Base-by-base conservation (phyloP, 1,140 invertebrate genomes). In the Conus ventricosus region DNA sequence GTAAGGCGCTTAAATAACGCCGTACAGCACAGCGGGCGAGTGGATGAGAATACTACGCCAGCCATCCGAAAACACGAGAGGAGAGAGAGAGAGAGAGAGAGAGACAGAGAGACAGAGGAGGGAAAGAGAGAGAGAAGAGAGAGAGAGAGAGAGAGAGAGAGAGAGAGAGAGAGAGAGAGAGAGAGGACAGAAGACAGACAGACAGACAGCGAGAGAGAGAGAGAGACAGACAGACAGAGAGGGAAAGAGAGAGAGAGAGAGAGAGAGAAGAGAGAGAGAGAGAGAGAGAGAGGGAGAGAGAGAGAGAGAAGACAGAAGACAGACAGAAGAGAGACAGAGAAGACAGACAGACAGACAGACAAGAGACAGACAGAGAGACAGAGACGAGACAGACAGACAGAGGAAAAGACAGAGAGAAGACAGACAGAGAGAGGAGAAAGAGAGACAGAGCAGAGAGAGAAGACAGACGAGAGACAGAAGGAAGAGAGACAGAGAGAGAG, bases 101-200 rank as follows among this genome's bases (percentile, higher is more conserved):
- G 39, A 39, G 39, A 39, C 0, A 39, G 39, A 39, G 39, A 39
- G 39, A 39, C 5, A 23, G 54, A 39, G 54, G 39, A 57, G 60
- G 54, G 27, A 57, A 51, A 17, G 8, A 63, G 60, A 75, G 27
- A 57, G 67, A 17, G 8, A 63, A 60, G 63, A 85, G 39, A 86
- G 39, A 75, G 80, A 39, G 39, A 63, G 84, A 39, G 55, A 82
- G 20, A 57, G 25, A 84, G 80, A 83, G 17, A 84, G 60, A 53
- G 57, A n/a, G n/a, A n/a, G 23, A 0, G 81, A 78, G 55, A 63
- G 23, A 81, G 84, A 81, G 15, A 78, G 63, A 71, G n/a, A 75
- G 85, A 87, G 10, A 54, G 71, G 83, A 71, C 55, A 82, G 75
- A 54, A 81, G 87, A 78, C 84, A 86, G 71, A 39, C 7, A 86